Evolutionary conservation across 1,140 invertebrate genomes (phyloP), one percentile per base, ranked within the genome.

Genomic region (Ceratina calcarata): DNA sequence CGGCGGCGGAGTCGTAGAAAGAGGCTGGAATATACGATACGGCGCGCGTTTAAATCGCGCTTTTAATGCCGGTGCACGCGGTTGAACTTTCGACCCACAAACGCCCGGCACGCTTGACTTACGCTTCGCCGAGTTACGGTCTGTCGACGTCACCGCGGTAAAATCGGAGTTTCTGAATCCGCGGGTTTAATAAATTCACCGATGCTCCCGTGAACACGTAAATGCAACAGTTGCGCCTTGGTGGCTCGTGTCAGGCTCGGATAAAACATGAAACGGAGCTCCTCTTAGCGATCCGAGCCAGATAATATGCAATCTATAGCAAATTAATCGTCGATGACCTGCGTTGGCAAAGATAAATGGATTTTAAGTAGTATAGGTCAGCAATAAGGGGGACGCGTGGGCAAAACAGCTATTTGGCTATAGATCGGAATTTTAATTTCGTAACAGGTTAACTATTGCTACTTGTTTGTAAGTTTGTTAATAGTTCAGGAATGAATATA

Each of bases 1-100:
- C 57, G 45, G 20, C 0, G 37, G 12, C 22, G 24, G 22, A 32
- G 32, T 66, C 16, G 20, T 51, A 20, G 20, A 37, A 67, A 67
- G 37, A 32, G 16, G 20, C 49, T 22, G 64, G 58, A 66, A 75
- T 55, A 37, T 24, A 37, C 20, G 51, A 49, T 27, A 45, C 45
- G 24, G 16, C 0, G 62, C 15, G 7, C n/a, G 51, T n/a, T 77
- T 76, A 77, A 69, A 61, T 69, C 55, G 65, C 24, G 22, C 0
- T 61, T 68, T 69, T 60, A 60, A 61, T 27, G 55, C 22, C 4
- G 16, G 0, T 3, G 15, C 6, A 10, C 37, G n/a, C 37, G 6
- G 57, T 3, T 70, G 75, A 77, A 77, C 75, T 77, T 77, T 77
- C 75, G 75, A 77, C 75, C 75, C 55, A 77, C 57, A 77, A 77